Evolutionary conservation across 2,113 vertebrate species (phyloP), one percentile per base, ranked within the genome.

Genomic region (Takifugu bimaculatus): DNA sequence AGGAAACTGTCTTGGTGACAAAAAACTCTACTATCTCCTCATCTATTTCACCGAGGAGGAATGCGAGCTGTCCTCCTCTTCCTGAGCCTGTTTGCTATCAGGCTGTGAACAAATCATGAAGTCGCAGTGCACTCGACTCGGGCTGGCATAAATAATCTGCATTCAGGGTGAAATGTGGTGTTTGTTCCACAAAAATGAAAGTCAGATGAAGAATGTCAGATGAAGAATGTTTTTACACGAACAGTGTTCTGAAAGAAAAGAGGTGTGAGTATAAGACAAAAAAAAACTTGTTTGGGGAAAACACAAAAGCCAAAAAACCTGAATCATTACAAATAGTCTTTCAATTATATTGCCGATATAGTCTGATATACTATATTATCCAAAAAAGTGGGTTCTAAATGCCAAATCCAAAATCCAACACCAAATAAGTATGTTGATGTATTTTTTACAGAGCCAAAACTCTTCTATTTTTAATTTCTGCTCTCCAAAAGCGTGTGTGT

Each of bases 121-220:
- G 7, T 39, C 35, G 35, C 5, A 10, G 2, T 35, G 58, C 9
- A 12, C 45, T 55, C 39, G 39, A 39, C 11, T 11, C 35, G 11
- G 35, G 35, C 35, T 39, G 35, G 39, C 53, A 48, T 71, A n/a
- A 70, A 73, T 66, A 39, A 52, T 60, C 49, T 29, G 39, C 11
- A 45, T n/a, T 5, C 20, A 3, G 50, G 44, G 50, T 50, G 50
- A 60, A 64, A 28, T n/a, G 4, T 73, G 62, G 49, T 54, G 27
- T 57, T 50, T 60, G 13, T 32, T 67, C 39, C 39, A 15, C 49
- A 57, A 27, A 26, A 32, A 27, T 6, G 6, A 2, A 3, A 5
- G 25, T 50, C 10, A 54, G 25, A 10, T 50, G 54, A 65, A 45
- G 69, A 56, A 29, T 12, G 55, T 63, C 2, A 20, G 20, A 20